These are phyloP conservation scores for Acrocyrtus sp. DNA, from an alignment of 2,888 invertebrate genomes.

Conservation along the genomic window DNA sequence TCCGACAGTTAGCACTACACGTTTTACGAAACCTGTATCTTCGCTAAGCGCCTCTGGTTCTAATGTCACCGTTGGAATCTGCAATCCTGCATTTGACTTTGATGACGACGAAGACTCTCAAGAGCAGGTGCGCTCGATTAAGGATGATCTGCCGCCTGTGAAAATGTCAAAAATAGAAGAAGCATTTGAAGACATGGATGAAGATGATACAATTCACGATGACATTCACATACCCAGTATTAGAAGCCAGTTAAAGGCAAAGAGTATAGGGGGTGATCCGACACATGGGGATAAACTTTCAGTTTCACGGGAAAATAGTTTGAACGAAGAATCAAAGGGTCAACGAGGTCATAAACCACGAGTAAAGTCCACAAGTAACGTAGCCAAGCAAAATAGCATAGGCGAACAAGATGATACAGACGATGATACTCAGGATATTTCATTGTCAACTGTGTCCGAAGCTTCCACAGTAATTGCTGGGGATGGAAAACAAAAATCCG, in stretches of 20 bases:
- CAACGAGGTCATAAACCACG: not conserved
- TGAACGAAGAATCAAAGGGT: not conserved
- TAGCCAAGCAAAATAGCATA: slow-evolving; percentile 16
- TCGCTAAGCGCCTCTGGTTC: slow-evolving; percentile 42
- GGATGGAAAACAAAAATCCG: slow-evolving; percentile 5
- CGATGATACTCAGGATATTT: slow-evolving; percentile 51
- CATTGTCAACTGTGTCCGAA: slow-evolving; percentile 55
- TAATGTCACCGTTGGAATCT: slow-evolving; percentile 56
- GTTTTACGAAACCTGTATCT: slow-evolving; percentile 40
- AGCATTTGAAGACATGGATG: slow-evolving; percentile 35
- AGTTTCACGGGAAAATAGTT: slow-evolving; percentile 3
- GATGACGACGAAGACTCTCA: slow-evolving; percentile 59
- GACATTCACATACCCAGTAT: slow-evolving; percentile 12
- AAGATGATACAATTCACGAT: slow-evolving; percentile 24
- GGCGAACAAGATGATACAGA: slow-evolving; percentile 50
- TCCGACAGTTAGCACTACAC: slow-evolving; percentile 47
- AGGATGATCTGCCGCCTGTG: slow-evolving; percentile 31
- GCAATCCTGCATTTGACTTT: slow-evolving; percentile 62
- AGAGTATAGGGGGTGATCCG: slow-evolving; percentile 12
- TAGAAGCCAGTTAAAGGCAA: not conserved
- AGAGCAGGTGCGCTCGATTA: slow-evolving; percentile 31
- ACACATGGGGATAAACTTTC: not conserved
- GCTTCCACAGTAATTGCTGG: slow-evolving; percentile 57
- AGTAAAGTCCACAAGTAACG: slow-evolving; percentile 26
- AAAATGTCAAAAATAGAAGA: slow-evolving; percentile 54